These are phyloP conservation scores for Drosophila ohnishii DNA, from an alignment of 1,140 invertebrate genomes.

Conservation along the genomic window DNA sequence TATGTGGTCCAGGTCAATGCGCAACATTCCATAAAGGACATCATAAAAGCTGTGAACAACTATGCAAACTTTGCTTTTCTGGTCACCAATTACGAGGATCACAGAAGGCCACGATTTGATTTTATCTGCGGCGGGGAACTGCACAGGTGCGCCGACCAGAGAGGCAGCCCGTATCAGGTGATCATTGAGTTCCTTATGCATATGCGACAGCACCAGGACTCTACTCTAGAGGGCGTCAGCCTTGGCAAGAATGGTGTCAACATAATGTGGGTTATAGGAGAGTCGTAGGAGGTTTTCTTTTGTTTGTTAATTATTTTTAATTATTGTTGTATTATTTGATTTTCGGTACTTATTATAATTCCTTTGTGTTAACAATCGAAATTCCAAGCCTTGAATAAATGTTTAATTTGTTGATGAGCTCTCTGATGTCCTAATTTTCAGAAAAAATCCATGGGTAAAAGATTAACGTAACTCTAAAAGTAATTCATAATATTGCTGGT, in stretches of 20 bases:
- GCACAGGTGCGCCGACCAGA: conserved; percentile 85
- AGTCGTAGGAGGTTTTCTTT: neutral
- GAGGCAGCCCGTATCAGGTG: conserved; percentile 92
- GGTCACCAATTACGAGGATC: conserved; percentile 45
- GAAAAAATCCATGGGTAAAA: too few species aligned
- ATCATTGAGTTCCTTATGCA: conserved; percentile 90
- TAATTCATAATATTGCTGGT: too few species aligned
- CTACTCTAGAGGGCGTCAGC: conserved; percentile 90
- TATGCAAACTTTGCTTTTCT: conserved; percentile 78
- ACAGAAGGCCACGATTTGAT: conserved; percentile 76
- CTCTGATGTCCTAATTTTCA: too few species aligned
- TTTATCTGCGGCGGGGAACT: conserved; percentile 66
- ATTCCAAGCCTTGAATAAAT: neutral
- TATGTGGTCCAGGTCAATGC: conserved; percentile 70
- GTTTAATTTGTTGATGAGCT: neutral
- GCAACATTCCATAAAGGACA: conserved; percentile 82
- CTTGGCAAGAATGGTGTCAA: conserved; percentile 90
- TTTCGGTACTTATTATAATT: neutral
- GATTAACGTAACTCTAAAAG: too few species aligned
- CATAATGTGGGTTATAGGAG: conserved; percentile 90
- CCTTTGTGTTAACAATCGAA: neutral
- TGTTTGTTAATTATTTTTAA: neutral
- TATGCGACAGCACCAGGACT: conserved; percentile 89
- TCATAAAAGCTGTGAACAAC: conserved; percentile 63
- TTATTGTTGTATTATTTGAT: too few species aligned